Conservation (phyloP, 2,113 vertebrate species). For the Caretta caretta region DNA sequence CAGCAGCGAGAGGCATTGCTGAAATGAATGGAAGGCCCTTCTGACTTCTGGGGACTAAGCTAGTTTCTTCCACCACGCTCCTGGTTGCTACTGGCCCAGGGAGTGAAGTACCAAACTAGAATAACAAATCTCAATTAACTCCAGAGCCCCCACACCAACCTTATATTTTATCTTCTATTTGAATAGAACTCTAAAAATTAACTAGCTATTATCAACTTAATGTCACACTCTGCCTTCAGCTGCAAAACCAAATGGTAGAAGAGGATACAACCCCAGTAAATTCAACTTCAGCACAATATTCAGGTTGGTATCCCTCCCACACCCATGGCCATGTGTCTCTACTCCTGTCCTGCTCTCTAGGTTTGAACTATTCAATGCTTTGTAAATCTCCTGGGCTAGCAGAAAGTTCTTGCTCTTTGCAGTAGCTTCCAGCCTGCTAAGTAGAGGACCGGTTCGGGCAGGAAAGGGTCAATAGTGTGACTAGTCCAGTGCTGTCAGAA, state of each 20-base stretch:
- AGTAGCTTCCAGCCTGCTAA: not conserved
- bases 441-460: rapidly evolving
- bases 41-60: not conserved
- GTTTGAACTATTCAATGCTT: not conserved
- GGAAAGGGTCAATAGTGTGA: not conserved
- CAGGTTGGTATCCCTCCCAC: rapidly evolving
- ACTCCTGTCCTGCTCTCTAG: not conserved
- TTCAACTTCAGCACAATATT: not conserved
- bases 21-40: not conserved
- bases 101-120: not conserved
- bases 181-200: not conserved
- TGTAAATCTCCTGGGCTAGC: not conserved
- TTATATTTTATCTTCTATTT: not conserved
- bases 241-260: not conserved
- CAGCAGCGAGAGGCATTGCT: not conserved
- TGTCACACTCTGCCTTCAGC: not conserved
- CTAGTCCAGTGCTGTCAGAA: not conserved
- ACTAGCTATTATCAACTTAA: not conserved
- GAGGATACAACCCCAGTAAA: not conserved
- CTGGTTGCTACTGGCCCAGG: not conserved
- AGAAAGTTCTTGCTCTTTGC: slow-evolving; percentile 16
- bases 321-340: rapidly evolving
- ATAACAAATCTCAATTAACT: not conserved
- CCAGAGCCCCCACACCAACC: not conserved
- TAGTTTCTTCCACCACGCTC: not conserved